These are phyloP conservation scores for Nothobranchius furzeri DNA, from an alignment of 2,113 vertebrate species.

Conservation along the genomic window DNA sequence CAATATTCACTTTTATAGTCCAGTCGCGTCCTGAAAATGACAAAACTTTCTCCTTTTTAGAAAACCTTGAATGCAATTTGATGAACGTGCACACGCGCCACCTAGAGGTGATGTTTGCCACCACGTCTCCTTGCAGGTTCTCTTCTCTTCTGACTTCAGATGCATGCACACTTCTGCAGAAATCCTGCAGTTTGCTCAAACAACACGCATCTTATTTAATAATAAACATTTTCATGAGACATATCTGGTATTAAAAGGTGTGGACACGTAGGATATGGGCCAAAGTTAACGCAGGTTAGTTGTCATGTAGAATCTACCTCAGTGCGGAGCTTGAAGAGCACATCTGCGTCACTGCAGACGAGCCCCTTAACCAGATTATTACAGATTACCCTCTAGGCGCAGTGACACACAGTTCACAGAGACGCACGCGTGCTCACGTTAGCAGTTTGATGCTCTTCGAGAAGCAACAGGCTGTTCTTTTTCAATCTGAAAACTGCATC, in stretches of 20 bases:
- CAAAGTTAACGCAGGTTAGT: constrained; percentile 43
- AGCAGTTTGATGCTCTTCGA: not conserved
- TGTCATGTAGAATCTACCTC: constrained; percentile 69
- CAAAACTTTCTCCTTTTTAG: not conserved
- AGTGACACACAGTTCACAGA: constrained; percentile 42
- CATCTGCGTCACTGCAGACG: constrained; percentile 75
- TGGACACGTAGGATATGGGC: constrained; percentile 34
- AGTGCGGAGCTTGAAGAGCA: constrained; percentile 47
- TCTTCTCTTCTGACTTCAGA: too few species aligned
- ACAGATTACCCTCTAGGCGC: constrained; percentile 72
- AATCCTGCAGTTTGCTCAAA: not conserved
- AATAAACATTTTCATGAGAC: too few species aligned
- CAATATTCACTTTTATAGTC: not conserved
- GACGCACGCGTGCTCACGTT: not conserved
- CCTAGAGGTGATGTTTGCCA: constrained; percentile 8
- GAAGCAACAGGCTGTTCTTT: not conserved
- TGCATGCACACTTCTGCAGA: not conserved
- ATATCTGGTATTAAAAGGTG: not conserved
- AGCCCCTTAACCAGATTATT: constrained; percentile 79
- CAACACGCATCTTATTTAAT: not conserved
- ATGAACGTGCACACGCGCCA: not conserved
- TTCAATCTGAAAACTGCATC: not conserved
- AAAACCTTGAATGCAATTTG: not conserved
- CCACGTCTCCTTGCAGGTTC: too few species aligned
- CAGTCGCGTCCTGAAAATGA: not conserved